Conservation (phyloP, 2,797 vertebrate genomes). For the Protonibea diacanthus region DNA sequence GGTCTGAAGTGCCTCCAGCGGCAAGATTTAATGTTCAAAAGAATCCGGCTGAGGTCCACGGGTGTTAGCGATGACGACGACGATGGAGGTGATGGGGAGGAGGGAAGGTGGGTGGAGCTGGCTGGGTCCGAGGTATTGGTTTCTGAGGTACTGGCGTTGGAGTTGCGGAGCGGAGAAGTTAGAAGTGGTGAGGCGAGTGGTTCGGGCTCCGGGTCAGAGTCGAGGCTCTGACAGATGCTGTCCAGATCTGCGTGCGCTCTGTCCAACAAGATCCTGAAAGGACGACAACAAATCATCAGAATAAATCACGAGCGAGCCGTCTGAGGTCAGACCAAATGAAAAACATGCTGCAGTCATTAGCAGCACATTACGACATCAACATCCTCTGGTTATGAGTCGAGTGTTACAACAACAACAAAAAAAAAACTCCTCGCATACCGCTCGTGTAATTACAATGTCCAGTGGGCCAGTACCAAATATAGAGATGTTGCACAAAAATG, state of each 20-base stretch:
- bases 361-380: constrained; percentile 5
- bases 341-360: constrained; percentile 15
- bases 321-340: background rate
- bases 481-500: constrained; percentile 28
- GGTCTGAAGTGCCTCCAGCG: constrained; percentile 99
- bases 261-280: constrained; percentile 92
- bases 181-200: constrained; percentile 81
- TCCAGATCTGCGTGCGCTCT: constrained; percentile 92
- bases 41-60: constrained; percentile 95
- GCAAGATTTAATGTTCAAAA: constrained; percentile 97
- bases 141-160: constrained; percentile 97
- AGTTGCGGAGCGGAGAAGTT: constrained; percentile 83
- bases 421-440: constrained; percentile 12
- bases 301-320: background rate
- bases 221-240: constrained; percentile 88
- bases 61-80: constrained; percentile 67
- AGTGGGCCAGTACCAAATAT: constrained; percentile 25
- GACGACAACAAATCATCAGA: background rate
- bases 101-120: constrained; percentile 59
- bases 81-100: constrained; percentile 51
- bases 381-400: background rate
- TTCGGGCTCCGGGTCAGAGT: constrained; percentile 89
- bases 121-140: constrained; percentile 82
- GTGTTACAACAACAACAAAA: constrained; percentile 25
- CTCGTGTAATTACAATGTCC: constrained; percentile 37